Evolutionary conservation across 2,113 vertebrate genomes (phyloP), one percentile per base, ranked within the genome.

Genomic region (Eira barbara): DNA sequence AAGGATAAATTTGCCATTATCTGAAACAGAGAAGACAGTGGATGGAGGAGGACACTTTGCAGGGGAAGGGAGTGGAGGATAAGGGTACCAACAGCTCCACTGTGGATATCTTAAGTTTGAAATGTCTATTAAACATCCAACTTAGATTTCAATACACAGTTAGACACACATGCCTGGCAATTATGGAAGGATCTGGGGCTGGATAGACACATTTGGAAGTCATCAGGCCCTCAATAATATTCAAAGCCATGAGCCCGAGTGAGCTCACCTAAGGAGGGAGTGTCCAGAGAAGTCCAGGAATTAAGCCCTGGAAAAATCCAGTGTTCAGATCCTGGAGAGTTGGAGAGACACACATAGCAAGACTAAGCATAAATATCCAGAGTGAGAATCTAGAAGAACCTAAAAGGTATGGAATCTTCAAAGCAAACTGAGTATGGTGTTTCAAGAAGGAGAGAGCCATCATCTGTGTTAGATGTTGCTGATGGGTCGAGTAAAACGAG

Each of bases 271-370:
- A 80, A 49, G 47, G 57, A 96, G 67, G 63, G 65, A 85, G 89
- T 52, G 13, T 29, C 36, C 74, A 89, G n/a, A 96, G 45, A 49
- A 49, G 45, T 63, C 14, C 31, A 95, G 59, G 79, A 87, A 83
- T 47, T 57, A 93, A 89, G 86, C 29, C 67, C 91, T 85, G n/a
- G 71, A 96, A 94, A 94, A 91, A 39, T 47, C 59, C 55, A n/a
- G 1, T 36, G 78, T 57, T 85, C 69, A 67, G 25, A 82, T 86
- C 74, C 94, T 63, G 67, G 57, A 52, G 4, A 63, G n/a, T 6
- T 80, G 4, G 0, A 31, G 61, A 93, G 69, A 61, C 31, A 65
- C 45, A 18, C 4, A 27, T 65, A 83, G 94, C 59, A 63, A 65
- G 81, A 89, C n/a, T 4, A 17, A 96, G 81, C 52, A 73, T 2